A percentile compares a stretch with the other conserved stretches of the same genome.
phyloP scores from a whole-genome alignment of 2,888 invertebrate species.

The Orchesellides sinensis region DNA sequence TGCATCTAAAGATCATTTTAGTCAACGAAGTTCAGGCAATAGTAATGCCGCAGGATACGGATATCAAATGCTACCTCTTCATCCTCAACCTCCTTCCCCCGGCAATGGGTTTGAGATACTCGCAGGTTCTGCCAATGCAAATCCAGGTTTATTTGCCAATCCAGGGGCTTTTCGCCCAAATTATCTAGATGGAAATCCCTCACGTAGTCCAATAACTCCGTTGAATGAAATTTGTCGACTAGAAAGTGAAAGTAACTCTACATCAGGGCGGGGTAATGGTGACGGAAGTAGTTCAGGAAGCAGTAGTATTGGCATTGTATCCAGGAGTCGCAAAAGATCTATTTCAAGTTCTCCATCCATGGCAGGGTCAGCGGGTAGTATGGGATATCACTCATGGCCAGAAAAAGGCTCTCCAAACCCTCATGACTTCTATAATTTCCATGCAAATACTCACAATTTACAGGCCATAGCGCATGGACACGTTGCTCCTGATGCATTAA shows the following conservation, averaged over 20 bases:
- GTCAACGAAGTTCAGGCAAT: conserved; percentile 8
- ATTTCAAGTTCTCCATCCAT: conserved; percentile 64
- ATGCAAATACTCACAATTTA: conserved; percentile 49
- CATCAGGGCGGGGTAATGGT: neutral
- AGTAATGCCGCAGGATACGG: neutral
- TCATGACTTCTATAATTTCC: conserved; percentile 56
- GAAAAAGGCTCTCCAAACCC: conserved; percentile 62
- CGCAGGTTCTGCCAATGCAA: neutral
- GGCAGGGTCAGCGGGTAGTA: conserved; percentile 49
- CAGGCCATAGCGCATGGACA: conserved; percentile 33
- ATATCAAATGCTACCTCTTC: conserved; percentile 8
- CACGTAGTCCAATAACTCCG: neutral
- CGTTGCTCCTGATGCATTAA: neutral
- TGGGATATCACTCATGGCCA: conserved; percentile 69
- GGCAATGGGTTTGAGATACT: conserved; percentile 1
- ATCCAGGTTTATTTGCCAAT: no score
- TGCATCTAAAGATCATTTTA: no score
- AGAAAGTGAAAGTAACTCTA: conserved; percentile 20
- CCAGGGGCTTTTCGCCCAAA: neutral
- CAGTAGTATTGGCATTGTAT: conserved; percentile 13
- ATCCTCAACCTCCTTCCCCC: no score
- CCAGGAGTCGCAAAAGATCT: conserved; percentile 65
- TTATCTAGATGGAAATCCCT: conserved; percentile 29
- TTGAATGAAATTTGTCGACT: conserved; percentile 4
- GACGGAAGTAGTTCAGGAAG: conserved; percentile 34